Evolutionary conservation across 2,113 vertebrate species (phyloP).

Genomic region (Lipophrys pholis): DNA sequence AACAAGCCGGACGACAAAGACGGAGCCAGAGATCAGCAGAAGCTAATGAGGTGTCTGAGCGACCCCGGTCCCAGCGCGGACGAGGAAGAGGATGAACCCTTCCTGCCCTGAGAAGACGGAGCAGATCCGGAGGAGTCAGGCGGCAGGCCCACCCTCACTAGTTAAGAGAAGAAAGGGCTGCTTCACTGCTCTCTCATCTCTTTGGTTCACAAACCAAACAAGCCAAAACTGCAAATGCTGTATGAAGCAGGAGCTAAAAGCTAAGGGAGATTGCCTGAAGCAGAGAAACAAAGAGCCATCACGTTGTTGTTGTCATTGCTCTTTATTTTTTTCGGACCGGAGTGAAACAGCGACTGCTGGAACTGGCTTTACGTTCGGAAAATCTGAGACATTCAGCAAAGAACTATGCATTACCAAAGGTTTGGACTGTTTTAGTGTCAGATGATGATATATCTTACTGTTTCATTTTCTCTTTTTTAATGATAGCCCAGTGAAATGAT

Average conservation of each 20-base stretch:
- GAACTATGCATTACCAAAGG: constrained; percentile 88
- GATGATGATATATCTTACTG: constrained; percentile 10
- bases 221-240: constrained; percentile 66
- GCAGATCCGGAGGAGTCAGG: constrained; percentile 1
- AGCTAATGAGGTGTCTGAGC: constrained; percentile 92
- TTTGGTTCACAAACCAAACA: constrained; percentile 60
- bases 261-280: constrained; percentile 8
- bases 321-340: constrained; percentile 57
- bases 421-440: constrained; percentile 70
- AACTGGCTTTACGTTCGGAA: constrained; percentile 4
- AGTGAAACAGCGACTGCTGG: constrained; percentile 7
- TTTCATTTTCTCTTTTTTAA: constrained; percentile 7
- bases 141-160: background rate
- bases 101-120: constrained; percentile 82
- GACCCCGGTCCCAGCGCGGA: constrained; percentile 92
- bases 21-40: constrained; percentile 85
- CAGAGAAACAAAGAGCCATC: constrained; percentile 72
- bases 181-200: constrained; percentile 24
- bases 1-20: constrained; percentile 73
- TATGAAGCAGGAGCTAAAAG: constrained; percentile 54
- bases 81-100: constrained; percentile 91
- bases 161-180: constrained; percentile 21
- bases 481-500: background rate
- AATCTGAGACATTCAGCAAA: constrained; percentile 50
- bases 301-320: constrained; percentile 55